A percentile compares a stretch with the other conserved stretches of the same genome.
phyloP scores from a whole-genome alignment of 1,140 invertebrate genomes.

The Globodera rostochiensis region DNA sequence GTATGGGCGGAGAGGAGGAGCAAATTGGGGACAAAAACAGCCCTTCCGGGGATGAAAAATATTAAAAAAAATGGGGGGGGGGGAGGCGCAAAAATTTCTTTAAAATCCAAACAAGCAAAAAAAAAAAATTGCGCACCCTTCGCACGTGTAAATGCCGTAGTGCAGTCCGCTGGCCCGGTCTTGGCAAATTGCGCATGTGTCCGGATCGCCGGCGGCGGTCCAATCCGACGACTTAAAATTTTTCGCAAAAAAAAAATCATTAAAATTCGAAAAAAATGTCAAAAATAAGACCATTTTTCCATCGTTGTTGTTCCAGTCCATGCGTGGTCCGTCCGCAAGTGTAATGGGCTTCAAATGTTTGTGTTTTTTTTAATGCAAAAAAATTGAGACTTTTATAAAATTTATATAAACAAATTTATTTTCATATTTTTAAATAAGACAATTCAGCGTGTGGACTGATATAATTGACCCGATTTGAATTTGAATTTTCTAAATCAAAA shows the following conservation, averaged over 20 bases:
- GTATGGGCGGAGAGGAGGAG: too few species aligned
- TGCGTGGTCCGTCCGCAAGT: neutral
- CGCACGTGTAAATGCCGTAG: conserved; percentile 95
- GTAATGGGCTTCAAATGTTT: neutral
- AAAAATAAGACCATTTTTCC: neutral
- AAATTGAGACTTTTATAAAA: too few species aligned
- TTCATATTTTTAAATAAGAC: too few species aligned
- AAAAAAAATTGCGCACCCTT: conserved; percentile 74
- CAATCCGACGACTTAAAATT: neutral
- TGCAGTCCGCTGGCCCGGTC: conserved; percentile 94
- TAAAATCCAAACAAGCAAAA: neutral
- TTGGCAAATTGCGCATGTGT: conserved; percentile 97
- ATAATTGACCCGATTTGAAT: too few species aligned
- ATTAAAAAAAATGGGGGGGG: too few species aligned
- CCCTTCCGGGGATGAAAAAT: too few species aligned
- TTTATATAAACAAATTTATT: too few species aligned
- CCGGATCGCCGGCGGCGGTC: conserved; percentile 69
- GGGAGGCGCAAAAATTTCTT: too few species aligned
- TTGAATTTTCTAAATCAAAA: too few species aligned
- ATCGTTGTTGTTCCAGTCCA: conserved; percentile 11
- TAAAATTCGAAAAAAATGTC: too few species aligned
- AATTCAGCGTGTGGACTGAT: too few species aligned
- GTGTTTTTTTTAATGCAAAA: neutral
- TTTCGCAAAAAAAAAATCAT: neutral
- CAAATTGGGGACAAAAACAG: too few species aligned